Evolutionary conservation across 2,888 invertebrate genomes (phyloP).

Genomic region (Monopis laevigella): DNA sequence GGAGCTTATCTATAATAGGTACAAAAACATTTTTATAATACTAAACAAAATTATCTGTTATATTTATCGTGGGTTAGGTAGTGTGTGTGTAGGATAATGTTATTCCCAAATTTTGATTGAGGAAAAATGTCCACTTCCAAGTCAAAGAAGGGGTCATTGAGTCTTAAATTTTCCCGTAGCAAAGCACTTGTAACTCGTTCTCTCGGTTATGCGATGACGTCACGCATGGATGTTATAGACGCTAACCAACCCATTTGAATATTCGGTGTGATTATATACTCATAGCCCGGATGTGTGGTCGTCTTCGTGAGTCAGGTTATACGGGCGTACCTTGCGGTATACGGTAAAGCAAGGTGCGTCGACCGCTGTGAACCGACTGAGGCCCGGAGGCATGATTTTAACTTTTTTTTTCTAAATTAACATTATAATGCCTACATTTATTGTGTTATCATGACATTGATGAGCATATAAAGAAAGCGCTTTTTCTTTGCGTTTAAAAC

Average conservation of each 20-base stretch:
- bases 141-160: constrained; percentile 32
- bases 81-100: too few relatives aligned
- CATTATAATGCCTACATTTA: neutral
- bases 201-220: constrained; percentile 51
- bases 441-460: neutral
- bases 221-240: constrained; percentile 26
- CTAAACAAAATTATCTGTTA: too few relatives aligned
- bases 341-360: constrained; percentile 6
- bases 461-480: too few relatives aligned
- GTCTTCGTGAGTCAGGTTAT: too few relatives aligned
- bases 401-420: constrained; percentile 7
- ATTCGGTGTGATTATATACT: too few relatives aligned
- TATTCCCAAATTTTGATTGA: too few relatives aligned
- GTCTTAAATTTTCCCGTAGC: constrained; percentile 26
- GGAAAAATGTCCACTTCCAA: too few relatives aligned
- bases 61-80: too few relatives aligned
- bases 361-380: constrained; percentile 5
- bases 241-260: neutral
- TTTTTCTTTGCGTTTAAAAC: too few relatives aligned
- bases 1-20: too few relatives aligned
- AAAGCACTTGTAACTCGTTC: constrained; percentile 52
- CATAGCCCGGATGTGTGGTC: too few relatives aligned
- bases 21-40: too few relatives aligned
- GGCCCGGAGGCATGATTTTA: neutral
- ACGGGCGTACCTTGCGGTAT: neutral